Conservation (phyloP, 2,113 vertebrate genomes). For the Macquaria ambigua region DNA sequence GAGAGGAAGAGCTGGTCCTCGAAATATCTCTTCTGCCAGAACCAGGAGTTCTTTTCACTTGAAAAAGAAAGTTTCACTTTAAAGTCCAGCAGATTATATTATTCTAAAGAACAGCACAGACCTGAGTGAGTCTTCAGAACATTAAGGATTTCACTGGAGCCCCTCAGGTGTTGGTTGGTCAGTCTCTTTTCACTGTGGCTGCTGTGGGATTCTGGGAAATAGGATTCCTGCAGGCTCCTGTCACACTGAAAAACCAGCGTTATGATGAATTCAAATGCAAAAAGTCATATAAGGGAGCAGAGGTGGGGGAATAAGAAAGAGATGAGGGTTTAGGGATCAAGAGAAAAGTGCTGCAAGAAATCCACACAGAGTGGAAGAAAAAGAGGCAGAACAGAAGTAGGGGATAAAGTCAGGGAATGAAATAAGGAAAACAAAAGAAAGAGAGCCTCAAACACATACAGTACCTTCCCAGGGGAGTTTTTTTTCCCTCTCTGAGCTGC, state of each 20-base stretch:
- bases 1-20: not conserved
- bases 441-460: conserved; percentile 24
- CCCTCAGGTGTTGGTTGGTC: not conserved
- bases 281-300: conserved; percentile 3
- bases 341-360: conserved; percentile 28
- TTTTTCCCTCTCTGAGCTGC: conserved; percentile 23
- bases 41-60: not conserved
- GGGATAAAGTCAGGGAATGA: conserved; percentile 18
- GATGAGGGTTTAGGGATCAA: conserved; percentile 39
- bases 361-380: conserved; percentile 22
- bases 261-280: conserved; percentile 50
- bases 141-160: conserved; percentile 13
- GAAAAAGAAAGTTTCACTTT: not conserved
- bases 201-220: conserved; percentile 40
- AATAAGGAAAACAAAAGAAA: conserved; percentile 38
- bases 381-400: conserved; percentile 28
- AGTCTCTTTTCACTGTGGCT: conserved; percentile 6
- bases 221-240: conserved; percentile 33
- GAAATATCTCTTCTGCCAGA: not conserved
- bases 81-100: conserved; percentile 26
- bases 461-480: conserved; percentile 23
- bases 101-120: conserved; percentile 5
- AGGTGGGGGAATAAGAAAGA: not conserved
- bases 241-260: conserved; percentile 24
- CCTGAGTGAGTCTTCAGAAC: not conserved